Base-by-base conservation (phyloP, 2,888 invertebrate species). In the Emmelina monodactyla region DNA sequence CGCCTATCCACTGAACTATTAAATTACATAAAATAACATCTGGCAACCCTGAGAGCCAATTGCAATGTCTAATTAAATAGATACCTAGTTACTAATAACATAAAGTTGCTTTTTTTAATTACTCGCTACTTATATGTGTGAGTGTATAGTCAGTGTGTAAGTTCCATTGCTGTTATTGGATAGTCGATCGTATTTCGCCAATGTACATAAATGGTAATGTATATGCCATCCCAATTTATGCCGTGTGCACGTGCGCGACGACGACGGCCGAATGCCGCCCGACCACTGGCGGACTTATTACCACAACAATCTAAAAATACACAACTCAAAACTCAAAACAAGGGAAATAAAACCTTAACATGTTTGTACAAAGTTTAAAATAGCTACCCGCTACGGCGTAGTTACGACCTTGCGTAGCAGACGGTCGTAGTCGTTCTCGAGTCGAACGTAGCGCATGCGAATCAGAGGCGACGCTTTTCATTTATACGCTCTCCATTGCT, bases 221-320 rank as follows among this genome's bases (percentile, higher is more conserved):
- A 49, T 55, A 56, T 55, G 58, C 54, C 50, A 52, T 50, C 51
- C 53, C 59, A 58, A 56, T 58, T 57, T 55, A 55, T 52, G 54
- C 49, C 54, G 57, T 58, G 62, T 62, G 64, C 71, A 72, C 73
- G 73, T 72, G 73, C 68, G 61, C 55, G 57, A 40, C 69, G 70
- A 59, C 63, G 55, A 59, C 67, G 56, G 62, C 66, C 72, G 73
- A 73, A 66, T 66, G 67, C 58, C 51, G 51, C 66, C 52, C 51
- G 49, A 50, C 65, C 58, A 61, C 51, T 10, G n/a, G 25, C 4
- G n/a, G n/a, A 25, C n/a, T 25, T 25, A 25, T 25, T 25, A 10
- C 25, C 11, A 7, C 3, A 4, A 3, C 11, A 7, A 4, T n/a
- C 3, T 10, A 25, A 25, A 25, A 25, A 4, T 7, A 25, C 25